These are phyloP conservation scores for Malurus melanocephalus DNA, from an alignment of 2,113 vertebrate species.

Conservation along the genomic window DNA sequence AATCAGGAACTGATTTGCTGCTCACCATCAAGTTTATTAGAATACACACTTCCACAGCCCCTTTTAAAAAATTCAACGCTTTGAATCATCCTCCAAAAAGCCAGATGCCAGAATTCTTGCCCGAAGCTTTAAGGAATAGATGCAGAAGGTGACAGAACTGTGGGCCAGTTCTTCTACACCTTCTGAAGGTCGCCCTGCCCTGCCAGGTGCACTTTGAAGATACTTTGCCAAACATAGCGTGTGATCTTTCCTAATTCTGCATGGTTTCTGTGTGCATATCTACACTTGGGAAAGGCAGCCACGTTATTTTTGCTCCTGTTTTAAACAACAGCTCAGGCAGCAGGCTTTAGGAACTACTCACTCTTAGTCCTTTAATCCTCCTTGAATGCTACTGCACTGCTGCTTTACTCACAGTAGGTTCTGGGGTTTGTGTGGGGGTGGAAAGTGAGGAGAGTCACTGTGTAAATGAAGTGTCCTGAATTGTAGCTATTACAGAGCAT, in stretches of 20 bases:
- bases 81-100: neutral
- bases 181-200: constrained; percentile 12
- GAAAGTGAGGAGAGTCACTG: neutral
- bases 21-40: neutral
- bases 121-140: neutral
- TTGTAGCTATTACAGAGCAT: neutral
- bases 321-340: neutral
- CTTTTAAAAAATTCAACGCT: neutral
- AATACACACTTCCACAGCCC: neutral
- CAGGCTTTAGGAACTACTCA: neutral
- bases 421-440: neutral
- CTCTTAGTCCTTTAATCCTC: constrained; percentile 47
- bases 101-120: neutral
- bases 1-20: neutral
- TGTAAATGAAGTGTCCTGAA: neutral
- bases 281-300: neutral
- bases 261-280: neutral
- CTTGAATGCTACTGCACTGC: constrained; percentile 37
- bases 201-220: neutral
- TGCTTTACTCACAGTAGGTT: neutral
- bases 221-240: neutral
- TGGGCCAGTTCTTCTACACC: neutral
- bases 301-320: neutral
- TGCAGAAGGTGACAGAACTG: neutral
- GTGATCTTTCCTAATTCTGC: neutral